Evolutionary conservation across 1,140 invertebrate species (phyloP), one percentile per base, ranked within the genome.

Genomic region (Ceratina australensis): DNA sequence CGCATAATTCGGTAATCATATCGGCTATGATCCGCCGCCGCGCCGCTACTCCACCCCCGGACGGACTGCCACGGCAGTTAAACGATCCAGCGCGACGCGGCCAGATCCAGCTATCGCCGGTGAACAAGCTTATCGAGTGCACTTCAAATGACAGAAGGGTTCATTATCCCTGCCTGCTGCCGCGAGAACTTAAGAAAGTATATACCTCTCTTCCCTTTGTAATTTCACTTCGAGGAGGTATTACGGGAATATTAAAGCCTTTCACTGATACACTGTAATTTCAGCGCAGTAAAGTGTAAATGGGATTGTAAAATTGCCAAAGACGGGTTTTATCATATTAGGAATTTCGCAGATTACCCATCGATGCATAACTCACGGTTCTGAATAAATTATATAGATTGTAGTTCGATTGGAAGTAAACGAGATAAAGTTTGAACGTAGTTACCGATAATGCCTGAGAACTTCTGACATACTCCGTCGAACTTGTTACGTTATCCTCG

Each of bases 1-100:
- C 64, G 69, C 64, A 79, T 87, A 85, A 87, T 83, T 83, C 74
- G 76, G 77, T 85, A 85, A 87, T 87, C 72, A 54, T 81, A 78
- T 79, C 63, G 79, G 72, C 72, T 42, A 86, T 85, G 79, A 85
- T 86, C 79, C 64, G 66, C 66, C 63, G 60, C 33, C 33, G 33
- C 33, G 33, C 33, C 33, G 33, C 33, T 7, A 2, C 33, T 7
- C 5, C 33, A 10, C 33, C 33, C 33, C 33, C 64, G 52, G 49
- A 69, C 47, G 66, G 18, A 61, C 54, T 61, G 57, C 33, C 33
- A 42, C 33, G 33, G 47, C n/a, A 66, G 66, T 76, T 69, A 76
- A 61, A 64, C 65, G 74, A 61, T 69, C 56, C 57, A 20, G 20
- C 74, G 24, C 52, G 47, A 42, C 3, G 3, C 33, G 33, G 33